Conservation (phyloP, 2,888 invertebrate genomes). For the Camponotus fellah region DNA sequence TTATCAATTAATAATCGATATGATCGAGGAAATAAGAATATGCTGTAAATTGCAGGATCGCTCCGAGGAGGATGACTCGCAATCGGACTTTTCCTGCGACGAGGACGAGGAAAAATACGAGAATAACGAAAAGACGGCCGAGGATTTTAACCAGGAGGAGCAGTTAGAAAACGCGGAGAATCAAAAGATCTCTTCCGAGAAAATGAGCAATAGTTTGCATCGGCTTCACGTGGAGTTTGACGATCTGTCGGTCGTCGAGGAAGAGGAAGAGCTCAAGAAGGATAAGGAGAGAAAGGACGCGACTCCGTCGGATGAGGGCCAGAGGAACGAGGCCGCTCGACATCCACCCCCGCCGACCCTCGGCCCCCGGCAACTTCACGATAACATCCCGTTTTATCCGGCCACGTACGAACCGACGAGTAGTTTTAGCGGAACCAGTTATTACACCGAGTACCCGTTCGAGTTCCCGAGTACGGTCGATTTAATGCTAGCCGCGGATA, state of each 20-base stretch:
- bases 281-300: slow-evolving; percentile 74
- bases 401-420: slow-evolving; percentile 67
- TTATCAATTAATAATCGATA: slow-evolving; percentile 8
- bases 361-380: slow-evolving; percentile 70
- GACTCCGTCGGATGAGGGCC: slow-evolving; percentile 47
- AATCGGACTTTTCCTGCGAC: slow-evolving; percentile 75
- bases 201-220: slow-evolving; percentile 77
- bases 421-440: slow-evolving; percentile 73
- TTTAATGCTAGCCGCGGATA: slow-evolving; percentile 56
- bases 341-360: slow-evolving; percentile 51
- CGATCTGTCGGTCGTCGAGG: slow-evolving; percentile 92
- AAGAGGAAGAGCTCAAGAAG: slow-evolving; percentile 87
- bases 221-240: slow-evolving; percentile 88
- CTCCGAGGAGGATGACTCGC: slow-evolving; percentile 78
- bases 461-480: slow-evolving; percentile 75
- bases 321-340: slow-evolving; percentile 50
- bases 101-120: slow-evolving; percentile 80
- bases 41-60: slow-evolving; percentile 74
- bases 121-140: slow-evolving; percentile 82
- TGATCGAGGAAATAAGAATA: neutral
- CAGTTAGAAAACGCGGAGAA: slow-evolving; percentile 83
- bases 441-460: slow-evolving; percentile 79
- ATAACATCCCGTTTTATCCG: slow-evolving; percentile 73
- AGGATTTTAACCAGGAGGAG: slow-evolving; percentile 76
- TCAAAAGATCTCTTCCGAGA: slow-evolving; percentile 87